These are phyloP conservation scores for Erythrocercus mccallii DNA, from an alignment of 2,113 vertebrate species.

Conservation along the genomic window DNA sequence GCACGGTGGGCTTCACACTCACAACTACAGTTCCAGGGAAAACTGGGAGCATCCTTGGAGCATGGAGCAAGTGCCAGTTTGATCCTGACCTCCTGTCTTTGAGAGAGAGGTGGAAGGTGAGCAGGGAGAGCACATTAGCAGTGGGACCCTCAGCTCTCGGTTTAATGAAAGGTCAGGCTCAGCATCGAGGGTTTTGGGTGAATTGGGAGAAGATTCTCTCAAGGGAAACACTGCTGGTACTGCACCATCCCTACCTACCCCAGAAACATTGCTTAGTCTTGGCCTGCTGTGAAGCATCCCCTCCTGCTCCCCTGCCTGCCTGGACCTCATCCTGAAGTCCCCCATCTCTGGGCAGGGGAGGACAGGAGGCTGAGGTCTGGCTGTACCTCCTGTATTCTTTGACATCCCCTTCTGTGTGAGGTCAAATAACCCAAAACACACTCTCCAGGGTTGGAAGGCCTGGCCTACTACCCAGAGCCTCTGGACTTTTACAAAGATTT, in stretches of 20 bases:
- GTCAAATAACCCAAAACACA: neutral
- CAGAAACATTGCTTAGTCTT: neutral
- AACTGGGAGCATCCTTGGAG: neutral
- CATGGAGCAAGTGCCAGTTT: neutral
- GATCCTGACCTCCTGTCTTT: neutral
- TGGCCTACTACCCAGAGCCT: neutral
- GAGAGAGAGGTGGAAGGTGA: accelerated
- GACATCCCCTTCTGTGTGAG: neutral
- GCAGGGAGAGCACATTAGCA: accelerated
- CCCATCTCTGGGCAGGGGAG: neutral
- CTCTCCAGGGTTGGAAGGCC: neutral
- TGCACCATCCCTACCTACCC: neutral
- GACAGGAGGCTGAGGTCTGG: neutral
- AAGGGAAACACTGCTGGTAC: neutral
- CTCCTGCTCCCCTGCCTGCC: neutral
- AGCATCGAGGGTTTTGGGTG: neutral
- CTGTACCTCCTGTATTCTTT: neutral
- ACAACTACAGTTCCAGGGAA: neutral
- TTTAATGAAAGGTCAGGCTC: neutral
- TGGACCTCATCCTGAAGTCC: neutral
- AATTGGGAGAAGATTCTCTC: neutral
- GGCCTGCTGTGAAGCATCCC: neutral
- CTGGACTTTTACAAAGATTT: neutral
- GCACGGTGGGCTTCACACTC: neutral
- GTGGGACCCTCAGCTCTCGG: neutral